Conservation (phyloP, 2,797 vertebrate species). For the Halcyon smyrnensis region DNA sequence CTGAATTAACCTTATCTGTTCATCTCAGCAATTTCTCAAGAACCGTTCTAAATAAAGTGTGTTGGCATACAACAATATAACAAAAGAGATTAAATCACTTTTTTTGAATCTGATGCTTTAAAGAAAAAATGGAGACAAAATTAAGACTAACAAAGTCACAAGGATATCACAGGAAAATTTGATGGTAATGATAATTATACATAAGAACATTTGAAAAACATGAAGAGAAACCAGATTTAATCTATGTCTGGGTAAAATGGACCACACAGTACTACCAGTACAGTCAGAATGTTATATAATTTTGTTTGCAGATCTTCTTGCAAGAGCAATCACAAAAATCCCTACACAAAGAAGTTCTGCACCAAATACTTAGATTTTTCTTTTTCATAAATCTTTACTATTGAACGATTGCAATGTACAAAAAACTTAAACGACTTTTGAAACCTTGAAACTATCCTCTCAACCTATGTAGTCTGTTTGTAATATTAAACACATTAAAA, state of each 20-base stretch:
- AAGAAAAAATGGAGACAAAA: not conserved
- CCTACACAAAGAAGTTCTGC: not conserved
- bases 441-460: not conserved
- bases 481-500: not conserved
- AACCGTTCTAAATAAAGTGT: not conserved
- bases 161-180: not conserved
- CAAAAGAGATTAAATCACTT: accelerated
- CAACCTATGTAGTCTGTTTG: not conserved
- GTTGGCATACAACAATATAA: not conserved
- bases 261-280: not conserved
- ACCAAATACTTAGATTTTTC: not conserved
- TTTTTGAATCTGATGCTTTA: not conserved
- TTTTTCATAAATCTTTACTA: not conserved
- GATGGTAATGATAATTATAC: not conserved
- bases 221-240: not conserved
- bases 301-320: not conserved
- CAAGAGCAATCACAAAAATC: not conserved
- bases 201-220: not conserved
- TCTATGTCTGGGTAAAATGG: not conserved
- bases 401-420: not conserved
- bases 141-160: not conserved
- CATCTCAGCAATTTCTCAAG: not conserved
- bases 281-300: not conserved
- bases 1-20: not conserved
- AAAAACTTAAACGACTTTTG: not conserved